Evolutionary conservation across 2,888 invertebrate species (phyloP).

Genomic region (Acanthococcus lagerstroemiae): DNA sequence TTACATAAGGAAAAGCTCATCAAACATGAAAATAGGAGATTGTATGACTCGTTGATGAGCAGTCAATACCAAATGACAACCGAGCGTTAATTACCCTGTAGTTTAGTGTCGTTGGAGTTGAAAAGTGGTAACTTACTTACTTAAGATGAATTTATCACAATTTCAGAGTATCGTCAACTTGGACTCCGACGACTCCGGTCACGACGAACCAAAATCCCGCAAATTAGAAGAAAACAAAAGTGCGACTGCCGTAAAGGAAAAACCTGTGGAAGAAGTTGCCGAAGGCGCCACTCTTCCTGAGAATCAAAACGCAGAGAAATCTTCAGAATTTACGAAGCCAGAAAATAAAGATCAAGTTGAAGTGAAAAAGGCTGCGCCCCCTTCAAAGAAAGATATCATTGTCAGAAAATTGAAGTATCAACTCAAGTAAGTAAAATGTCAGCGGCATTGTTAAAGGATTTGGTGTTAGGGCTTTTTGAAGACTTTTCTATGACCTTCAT

Average conservation of each 20-base stretch:
- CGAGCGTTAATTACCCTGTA: too few relatives aligned
- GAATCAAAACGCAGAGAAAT: slow-evolving; percentile 11
- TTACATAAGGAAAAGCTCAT: too few relatives aligned
- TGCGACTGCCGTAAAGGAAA: neutral
- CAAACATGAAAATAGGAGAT: too few relatives aligned
- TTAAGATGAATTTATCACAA: neutral
- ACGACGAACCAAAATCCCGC: slow-evolving; percentile 12
- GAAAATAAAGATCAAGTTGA: slow-evolving; percentile 17
- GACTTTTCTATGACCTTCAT: too few relatives aligned
- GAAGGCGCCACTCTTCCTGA: neutral
- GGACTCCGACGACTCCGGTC: slow-evolving; percentile 21
- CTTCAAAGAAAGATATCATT: slow-evolving; percentile 13
- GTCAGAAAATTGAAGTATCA: slow-evolving; percentile 20
- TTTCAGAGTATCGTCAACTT: slow-evolving; percentile 18
- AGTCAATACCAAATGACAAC: too few relatives aligned
- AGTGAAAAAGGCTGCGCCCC: slow-evolving; percentile 13
- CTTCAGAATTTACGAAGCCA: neutral
- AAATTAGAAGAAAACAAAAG: slow-evolving; percentile 15
- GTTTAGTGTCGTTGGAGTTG: too few relatives aligned
- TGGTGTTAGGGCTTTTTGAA: too few relatives aligned
- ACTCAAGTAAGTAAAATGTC: slow-evolving; percentile 15
- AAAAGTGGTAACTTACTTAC: too few relatives aligned
- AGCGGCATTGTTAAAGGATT: too few relatives aligned
- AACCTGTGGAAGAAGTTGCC: neutral
- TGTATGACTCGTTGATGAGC: too few relatives aligned